phyloP scores from a whole-genome alignment of 37 sponge, comb jelly and placozoan species.

The Halichondria panicea region DNA sequence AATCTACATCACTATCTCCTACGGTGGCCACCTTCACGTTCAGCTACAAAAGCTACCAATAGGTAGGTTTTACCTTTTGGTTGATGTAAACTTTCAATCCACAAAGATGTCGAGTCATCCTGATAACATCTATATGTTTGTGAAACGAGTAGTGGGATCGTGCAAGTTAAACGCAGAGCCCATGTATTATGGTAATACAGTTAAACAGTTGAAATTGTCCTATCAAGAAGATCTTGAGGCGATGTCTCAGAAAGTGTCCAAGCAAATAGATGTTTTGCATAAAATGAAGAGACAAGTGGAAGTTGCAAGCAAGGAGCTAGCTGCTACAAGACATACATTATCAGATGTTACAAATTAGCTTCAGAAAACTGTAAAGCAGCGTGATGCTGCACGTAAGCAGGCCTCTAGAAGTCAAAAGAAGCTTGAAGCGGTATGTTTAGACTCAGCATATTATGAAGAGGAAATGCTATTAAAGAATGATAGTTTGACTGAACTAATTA shows the following conservation, averaged over 20 bases:
- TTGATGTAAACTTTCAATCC: conserved; percentile 23
- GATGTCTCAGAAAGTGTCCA: neutral
- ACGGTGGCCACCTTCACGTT: conserved; percentile 24
- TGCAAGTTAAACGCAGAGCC: conserved; percentile 4
- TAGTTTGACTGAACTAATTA: conserved; percentile 10
- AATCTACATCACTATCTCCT: conserved; percentile 20
- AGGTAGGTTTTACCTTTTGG: conserved; percentile 25
- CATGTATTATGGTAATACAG: conserved; percentile 19
- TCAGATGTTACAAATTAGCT: conserved; percentile 25
- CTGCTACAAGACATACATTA: conserved; percentile 9
- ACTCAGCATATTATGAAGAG: conserved; percentile 13
- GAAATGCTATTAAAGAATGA: conserved; percentile 23
- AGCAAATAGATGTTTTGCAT: conserved; percentile 2
- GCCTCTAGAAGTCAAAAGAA: conserved; percentile 8
- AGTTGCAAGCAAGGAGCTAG: conserved; percentile 12
- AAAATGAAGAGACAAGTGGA: conserved; percentile 18
- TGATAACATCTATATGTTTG: conserved; percentile 16
- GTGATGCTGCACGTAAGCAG: conserved; percentile 25
- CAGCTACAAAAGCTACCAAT: conserved; percentile 12
- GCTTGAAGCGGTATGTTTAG: conserved; percentile 16
- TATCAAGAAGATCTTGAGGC: conserved; percentile 19
- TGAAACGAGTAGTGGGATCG: conserved; percentile 9
- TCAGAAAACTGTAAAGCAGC: conserved; percentile 14
- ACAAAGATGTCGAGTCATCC: conserved; percentile 18
- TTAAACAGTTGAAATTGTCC: conserved; percentile 3